These are phyloP conservation scores for Gymnodraco acuticeps DNA, from an alignment of 2,797 vertebrate genomes.

Conservation along the genomic window DNA sequence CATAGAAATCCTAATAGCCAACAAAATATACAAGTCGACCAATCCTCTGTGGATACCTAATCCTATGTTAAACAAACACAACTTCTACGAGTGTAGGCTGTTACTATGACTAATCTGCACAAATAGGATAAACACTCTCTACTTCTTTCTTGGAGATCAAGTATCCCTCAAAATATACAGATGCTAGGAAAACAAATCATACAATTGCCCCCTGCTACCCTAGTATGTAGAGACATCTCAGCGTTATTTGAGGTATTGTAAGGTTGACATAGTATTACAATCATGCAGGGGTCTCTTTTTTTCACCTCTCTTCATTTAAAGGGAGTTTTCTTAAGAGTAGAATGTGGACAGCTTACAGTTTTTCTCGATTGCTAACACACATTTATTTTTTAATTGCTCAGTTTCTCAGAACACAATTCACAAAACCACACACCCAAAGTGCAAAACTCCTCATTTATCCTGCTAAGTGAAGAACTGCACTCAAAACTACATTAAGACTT, in stretches of 20 bases:
- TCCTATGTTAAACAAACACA: constrained; percentile 78
- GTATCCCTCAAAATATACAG: constrained; percentile 75
- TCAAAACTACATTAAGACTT: too few relatives aligned
- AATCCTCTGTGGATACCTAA: constrained; percentile 70
- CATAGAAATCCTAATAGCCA: constrained; percentile 64
- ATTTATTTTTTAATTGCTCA: too few relatives aligned
- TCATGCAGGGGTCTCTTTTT: constrained; percentile 16
- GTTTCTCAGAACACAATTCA: too few relatives aligned
- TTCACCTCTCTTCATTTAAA: constrained; percentile 8
- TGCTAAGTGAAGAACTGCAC: too few relatives aligned
- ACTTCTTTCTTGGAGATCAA: constrained; percentile 55
- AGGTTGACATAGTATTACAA: constrained; percentile 7
- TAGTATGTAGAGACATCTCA: constrained; percentile 32
- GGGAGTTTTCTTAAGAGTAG: constrained; percentile 10
- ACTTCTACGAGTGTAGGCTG: constrained; percentile 27
- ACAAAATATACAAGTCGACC: constrained; percentile 65
- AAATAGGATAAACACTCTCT: constrained; percentile 63
- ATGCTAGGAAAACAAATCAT: constrained; percentile 58
- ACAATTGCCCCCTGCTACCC: constrained; percentile 48
- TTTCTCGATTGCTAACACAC: too few relatives aligned
- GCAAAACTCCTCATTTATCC: too few relatives aligned
- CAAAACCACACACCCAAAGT: too few relatives aligned
- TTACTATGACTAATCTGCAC: constrained; percentile 54
- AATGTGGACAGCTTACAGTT: constrained; percentile 16
- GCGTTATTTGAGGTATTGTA: constrained; percentile 18